Evolutionary conservation across 2,113 vertebrate genomes (phyloP), one percentile per base, ranked within the genome.

Genomic region (Mystacornis crossleyi): DNA sequence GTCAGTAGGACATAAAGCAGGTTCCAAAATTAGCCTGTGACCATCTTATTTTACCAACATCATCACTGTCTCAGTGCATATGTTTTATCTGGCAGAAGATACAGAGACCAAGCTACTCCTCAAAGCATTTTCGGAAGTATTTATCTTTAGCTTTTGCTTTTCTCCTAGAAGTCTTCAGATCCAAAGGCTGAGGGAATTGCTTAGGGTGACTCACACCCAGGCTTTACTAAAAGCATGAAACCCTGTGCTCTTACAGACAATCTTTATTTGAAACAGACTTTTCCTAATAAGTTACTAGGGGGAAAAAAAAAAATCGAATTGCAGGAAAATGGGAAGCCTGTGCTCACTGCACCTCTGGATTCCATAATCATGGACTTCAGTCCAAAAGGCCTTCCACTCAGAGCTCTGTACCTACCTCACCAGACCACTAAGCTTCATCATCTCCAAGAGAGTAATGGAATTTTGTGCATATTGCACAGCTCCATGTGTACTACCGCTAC

Each of bases 101-200:
- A 26, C 12, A 42, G 69, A 75, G 40, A 14, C 24, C 12, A 13
- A 89, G 64, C 38, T 90, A 24, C 10, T 92, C 69, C 47, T 53
- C 51, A 55, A 73, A 62, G 33, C 19, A 26, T 60, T 89, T 83
- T 95, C 60, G 48, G 75, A 58, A 17, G 28, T 8, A 3, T 84
- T 94, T 83, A 16, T 57, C 78, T 83, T 70, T 53, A 67, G 45
- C n/a, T 89, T 67, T 85, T 89, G 8, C 10, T 83, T 74, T 84
- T 67, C 51, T 38, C 29, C 3, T 7, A 16, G 45, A 66, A 62
- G 23, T 17, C 33, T 71, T 82, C 45, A 36, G 4, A 34, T 70
- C 47, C 24, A 55, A 66, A 88, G 67, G 26, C 42, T 38, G 33
- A 69, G 18, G 4, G 42, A 90, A 48, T 55, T 50, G 26, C 18